phyloP scores from a whole-genome alignment of 2,797 vertebrate species.

The Babyrousa celebensis region DNA sequence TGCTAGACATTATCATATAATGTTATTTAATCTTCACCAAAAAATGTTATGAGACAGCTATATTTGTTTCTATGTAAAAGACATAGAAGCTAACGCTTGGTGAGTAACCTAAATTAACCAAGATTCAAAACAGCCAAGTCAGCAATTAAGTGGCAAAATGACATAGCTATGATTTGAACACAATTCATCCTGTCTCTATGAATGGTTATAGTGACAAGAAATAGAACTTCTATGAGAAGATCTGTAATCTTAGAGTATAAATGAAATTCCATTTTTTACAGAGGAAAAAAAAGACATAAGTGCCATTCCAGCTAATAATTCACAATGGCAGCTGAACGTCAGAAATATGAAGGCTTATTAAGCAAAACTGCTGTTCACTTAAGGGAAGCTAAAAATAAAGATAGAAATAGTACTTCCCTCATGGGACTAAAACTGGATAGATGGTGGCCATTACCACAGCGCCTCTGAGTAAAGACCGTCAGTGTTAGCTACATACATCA shows the following conservation, averaged over 20 bases:
- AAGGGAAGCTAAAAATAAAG: neutral
- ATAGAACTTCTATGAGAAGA: neutral
- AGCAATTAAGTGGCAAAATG: neutral
- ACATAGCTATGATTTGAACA: neutral
- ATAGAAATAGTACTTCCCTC: neutral
- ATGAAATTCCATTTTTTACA: neutral
- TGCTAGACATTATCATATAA: neutral
- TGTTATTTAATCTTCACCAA: neutral
- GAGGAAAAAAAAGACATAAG: neutral
- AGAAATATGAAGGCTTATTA: neutral
- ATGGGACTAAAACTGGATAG: neutral
- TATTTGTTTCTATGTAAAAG: neutral
- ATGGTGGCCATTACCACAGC: accelerated
- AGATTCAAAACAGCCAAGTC: neutral
- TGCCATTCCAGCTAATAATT: neutral
- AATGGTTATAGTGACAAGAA: neutral
- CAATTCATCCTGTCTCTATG: neutral
- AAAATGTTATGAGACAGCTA: neutral
- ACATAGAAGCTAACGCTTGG: neutral
- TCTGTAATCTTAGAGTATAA: neutral
- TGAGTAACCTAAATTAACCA: neutral
- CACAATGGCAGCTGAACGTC: neutral
- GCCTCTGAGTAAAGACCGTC: neutral
- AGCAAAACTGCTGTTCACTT: too few species aligned
- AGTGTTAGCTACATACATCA: neutral